Conservation (phyloP, 1,140 invertebrate species). For the Myzus persicae region DNA sequence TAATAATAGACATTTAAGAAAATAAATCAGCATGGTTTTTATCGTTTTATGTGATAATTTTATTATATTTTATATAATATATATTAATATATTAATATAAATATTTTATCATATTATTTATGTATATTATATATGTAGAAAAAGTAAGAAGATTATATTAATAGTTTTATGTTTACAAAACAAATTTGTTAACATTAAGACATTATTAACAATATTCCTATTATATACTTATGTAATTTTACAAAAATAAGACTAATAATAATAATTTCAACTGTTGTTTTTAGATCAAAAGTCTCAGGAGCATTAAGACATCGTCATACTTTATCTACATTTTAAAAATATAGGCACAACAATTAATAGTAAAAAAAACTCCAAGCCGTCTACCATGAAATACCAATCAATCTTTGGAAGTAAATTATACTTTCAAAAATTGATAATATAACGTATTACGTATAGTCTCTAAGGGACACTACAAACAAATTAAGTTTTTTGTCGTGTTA, state of each 20-base stretch:
- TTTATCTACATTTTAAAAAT: neutral
- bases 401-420: neutral
- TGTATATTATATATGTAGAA: neutral
- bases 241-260: too few species aligned
- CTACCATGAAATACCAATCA: neutral
- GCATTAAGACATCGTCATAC: neutral
- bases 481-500: neutral
- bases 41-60: too few species aligned
- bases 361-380: neutral
- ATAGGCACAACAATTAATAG: neutral
- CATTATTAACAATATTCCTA: neutral
- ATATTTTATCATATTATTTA: too few species aligned
- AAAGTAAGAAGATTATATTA: neutral
- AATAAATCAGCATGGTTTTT: neutral
- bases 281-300: neutral
- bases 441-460: too few species aligned
- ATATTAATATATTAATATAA: too few species aligned
- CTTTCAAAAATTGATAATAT: too few species aligned
- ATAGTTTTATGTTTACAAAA: neutral
- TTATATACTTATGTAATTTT: too few species aligned
- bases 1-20: neutral
- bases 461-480: neutral
- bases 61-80: too few species aligned
- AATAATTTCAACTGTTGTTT: neutral
- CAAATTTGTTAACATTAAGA: neutral